These are phyloP conservation scores for Trididemnum miniatum DNA, from an alignment of 23 tunicate genomes.

Conservation along the genomic window DNA sequence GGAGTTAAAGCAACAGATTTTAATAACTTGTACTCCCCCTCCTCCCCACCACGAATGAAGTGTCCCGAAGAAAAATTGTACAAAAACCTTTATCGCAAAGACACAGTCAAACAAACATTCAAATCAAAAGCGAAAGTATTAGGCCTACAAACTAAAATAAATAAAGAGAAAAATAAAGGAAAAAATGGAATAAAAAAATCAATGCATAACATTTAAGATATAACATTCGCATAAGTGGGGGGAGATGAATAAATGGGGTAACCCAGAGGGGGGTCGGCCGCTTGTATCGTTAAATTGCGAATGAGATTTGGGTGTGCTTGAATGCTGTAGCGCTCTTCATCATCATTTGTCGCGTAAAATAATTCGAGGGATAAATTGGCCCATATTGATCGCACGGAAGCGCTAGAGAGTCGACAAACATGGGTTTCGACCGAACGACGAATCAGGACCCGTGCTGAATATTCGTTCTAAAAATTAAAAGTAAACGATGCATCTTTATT, in stretches of 20 bases:
- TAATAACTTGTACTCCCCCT: too few species aligned
- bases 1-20: too few species aligned
- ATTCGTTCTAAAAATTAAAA: conserved; percentile 34
- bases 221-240: conserved; percentile 21
- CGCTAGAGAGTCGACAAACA: conserved; percentile 35
- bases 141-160: too few species aligned
- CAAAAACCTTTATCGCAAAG: too few species aligned
- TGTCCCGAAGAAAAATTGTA: too few species aligned
- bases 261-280: conserved; percentile 74
- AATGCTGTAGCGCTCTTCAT: conserved; percentile 74
- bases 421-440: conserved; percentile 50
- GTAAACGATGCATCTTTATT: too few species aligned
- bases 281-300: conserved; percentile 59
- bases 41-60: too few species aligned
- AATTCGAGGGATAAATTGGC: conserved; percentile 58
- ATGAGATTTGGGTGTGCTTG: conserved; percentile 61
- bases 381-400: conserved; percentile 68
- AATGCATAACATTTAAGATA: neutral
- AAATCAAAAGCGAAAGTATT: too few species aligned
- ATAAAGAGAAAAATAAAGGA: too few species aligned
- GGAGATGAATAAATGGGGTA: conserved; percentile 66
- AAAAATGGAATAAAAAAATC: too few species aligned
- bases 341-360: conserved; percentile 47
- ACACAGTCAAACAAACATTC: too few species aligned
- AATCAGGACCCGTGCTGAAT: conserved; percentile 36